Base-by-base conservation (phyloP, 2,113 vertebrate species). In the Steatornis caripensis region DNA sequence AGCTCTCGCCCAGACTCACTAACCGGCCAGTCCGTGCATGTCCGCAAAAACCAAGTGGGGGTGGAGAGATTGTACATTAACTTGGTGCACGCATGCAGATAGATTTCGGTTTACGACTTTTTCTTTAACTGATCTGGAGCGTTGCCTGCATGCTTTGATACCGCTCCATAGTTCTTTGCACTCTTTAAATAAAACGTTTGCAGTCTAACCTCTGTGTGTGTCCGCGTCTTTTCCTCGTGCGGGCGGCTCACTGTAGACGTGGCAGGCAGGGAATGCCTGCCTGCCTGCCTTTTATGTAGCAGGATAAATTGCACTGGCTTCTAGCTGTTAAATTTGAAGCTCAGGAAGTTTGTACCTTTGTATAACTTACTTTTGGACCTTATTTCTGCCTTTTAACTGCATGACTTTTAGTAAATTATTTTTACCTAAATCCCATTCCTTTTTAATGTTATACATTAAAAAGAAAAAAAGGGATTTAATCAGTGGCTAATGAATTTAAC, bases 181-280 rank as follows among this genome's bases (percentile, higher is more conserved):
- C 45, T 39, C 43, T 46, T 41, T 9, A n/a, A 94, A 93, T 95
- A 93, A 94, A 95, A 11, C 46, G 8, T 88, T 77, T 34, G 70
- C 64, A 37, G 17, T 11, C 83, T 85, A 69, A 65, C 68, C 55
- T 60, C 66, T 10, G 41, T 22, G 54, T 20, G 49, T 41, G 72
- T 74, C 65, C 29, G 84, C 76, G 53, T 71, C 65, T 48, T 21
- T 12, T 45, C 37, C 83, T 8, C 19, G 10, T 9, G 84, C 71
- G 5, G 68, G 65, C 90, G 60, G 65, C 81, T 57, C 88, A 68
- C 87, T 93, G 97, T n/a, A 91, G 95, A 97, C 97, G 97, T 97
- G 97, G 97, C 97, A 96, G 87, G 66, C 76, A 9, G 80, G 61
- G 75, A 23, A 11, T 21, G 79, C 51, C 57, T 15, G 55, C 26